A percentile compares a stretch with the other conserved stretches of the same genome.
Conservation (phyloP, 2,113 vertebrate species). For the Quiscalus mexicanus region DNA sequence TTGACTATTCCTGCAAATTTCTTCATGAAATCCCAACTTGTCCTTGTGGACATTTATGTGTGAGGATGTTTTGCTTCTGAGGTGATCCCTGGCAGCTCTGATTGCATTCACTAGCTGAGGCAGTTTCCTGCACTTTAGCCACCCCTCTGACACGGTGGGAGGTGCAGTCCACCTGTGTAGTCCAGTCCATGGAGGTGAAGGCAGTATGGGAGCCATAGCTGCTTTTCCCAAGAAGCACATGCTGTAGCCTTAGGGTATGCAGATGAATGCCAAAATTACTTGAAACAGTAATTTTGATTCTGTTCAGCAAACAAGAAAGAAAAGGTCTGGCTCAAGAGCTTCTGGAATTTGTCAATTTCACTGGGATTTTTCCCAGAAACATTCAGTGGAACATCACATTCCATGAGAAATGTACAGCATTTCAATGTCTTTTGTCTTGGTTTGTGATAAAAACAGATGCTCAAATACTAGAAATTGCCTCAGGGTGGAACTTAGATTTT, state of each 20-base stretch:
- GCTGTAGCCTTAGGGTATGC: background rate
- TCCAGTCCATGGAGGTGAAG: background rate
- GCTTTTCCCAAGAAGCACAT: background rate
- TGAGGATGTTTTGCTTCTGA: background rate
- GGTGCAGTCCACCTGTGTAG: background rate
- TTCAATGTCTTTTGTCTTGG: background rate
- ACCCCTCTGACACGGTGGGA: background rate
- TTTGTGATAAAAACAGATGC: slow-evolving; percentile 11
- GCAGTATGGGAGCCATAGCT: background rate
- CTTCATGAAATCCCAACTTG: background rate
- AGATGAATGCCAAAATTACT: background rate
- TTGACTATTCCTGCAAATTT: background rate
- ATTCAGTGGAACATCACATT: background rate
- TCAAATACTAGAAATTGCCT: slow-evolving; percentile 1
- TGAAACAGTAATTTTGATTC: background rate
- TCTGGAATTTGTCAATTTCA: background rate
- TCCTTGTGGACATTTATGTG: background rate
- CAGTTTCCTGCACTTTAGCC: background rate
- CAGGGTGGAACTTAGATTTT: background rate
- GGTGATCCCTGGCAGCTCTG: background rate
- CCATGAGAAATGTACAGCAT: background rate
- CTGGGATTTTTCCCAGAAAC: background rate
- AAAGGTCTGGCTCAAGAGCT: background rate
- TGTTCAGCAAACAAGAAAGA: background rate
- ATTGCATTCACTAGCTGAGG: background rate